Base-by-base conservation (phyloP, 2,888 invertebrate genomes). In the Nomada goodeniana region DNA sequence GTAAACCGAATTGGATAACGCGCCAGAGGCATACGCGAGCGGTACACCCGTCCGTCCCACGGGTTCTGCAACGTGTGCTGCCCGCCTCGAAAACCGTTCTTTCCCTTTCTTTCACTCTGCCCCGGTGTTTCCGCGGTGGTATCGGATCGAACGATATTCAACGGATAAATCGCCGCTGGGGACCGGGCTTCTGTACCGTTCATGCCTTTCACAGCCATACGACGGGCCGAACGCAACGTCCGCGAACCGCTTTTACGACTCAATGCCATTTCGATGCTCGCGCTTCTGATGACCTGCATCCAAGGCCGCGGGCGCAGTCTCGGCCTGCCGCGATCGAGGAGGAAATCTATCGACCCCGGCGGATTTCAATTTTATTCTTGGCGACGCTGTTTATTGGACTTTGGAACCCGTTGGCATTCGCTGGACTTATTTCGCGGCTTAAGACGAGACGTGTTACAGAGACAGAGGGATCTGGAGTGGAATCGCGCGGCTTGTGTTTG, bases 1-100 rank as follows among this genome's bases (percentile, higher is more conserved):
- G 91, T 91, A 91, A 92, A 91, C 82, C 88, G 83, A 91, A 91
- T 91, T 91, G 89, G 85, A 90, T 92, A 91, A 92, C 87, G 78
- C 64, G 67, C 73, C 80, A 71, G 71, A 80, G 60, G 68, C 80
- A 85, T 89, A 23, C 85, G 86, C 87, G 80, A 77, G 61, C 76
- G 23, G 59, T 55, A 60, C 57, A 71, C 47, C 44, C 23, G 64
- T 23, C 63, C 61, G 52, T 67, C 75, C 52, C 77, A 44, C 52
- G 59, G 70, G 65, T 59, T 65, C 44, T 74, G 79, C 78, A 83
- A 84, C 73, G 70, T 70, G 79, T 79, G 47, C 47, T 52, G 57
- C 70, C 69, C 50, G 57, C 70, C 69, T 20, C 50, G 63, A 36
- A 60, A 60, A 23, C 11, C 1, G 18, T 29, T 7, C 23, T 69